Base-by-base conservation (phyloP, 2,888 invertebrate genomes). In the Didymodactylos carnosus region DNA sequence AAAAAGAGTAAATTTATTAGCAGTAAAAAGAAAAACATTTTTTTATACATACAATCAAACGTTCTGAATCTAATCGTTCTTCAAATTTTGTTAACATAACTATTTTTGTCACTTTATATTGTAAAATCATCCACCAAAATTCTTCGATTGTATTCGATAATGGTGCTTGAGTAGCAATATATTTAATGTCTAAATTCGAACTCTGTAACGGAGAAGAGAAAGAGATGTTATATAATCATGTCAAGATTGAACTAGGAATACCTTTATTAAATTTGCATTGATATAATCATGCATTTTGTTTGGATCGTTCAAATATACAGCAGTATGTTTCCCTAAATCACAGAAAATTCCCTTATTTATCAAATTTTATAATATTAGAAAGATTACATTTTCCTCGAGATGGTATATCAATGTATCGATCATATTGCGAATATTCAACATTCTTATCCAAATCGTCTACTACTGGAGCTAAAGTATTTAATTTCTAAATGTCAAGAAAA, bases 81-180 rank as follows among this genome's bases (percentile, higher is more conserved):
- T 35, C 35, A 6, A 11, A 7, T 62, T 35, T 62, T 25, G 62
- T 62, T n/a, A 62, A 35, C 62, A 62, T 62, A 11, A 62, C 29
- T 35, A 62, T 62, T 62, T 62, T 62, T 5, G 7, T 2, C 10
- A 62, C 19, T n/a, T 14, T 0, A 62, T 62, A 62, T 62, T 62
- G 62, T 35, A 62, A 8, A 62, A 62, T 62, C 78, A 84, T 84
- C 79, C 83, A 82, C 98, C 98, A 98, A 84, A 98, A 98, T 83
- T 98, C 95, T 3, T 88, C 88, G 8, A 91, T 89, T 0, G 98
- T 99, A 74, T 89, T 89, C 46, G 91, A 88, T 73, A 99, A 85
- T 0, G 98, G 98, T 40, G 95, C 94, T 86, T 98, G 98, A 10
- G 94, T 93, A 69, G 98, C 98, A 76, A 98, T 95, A 81, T 98